Evolutionary conservation across 30 jellyfish, hydroid and myxozoan species (phyloP).

Genomic region (Rhopilema esculentum): DNA sequence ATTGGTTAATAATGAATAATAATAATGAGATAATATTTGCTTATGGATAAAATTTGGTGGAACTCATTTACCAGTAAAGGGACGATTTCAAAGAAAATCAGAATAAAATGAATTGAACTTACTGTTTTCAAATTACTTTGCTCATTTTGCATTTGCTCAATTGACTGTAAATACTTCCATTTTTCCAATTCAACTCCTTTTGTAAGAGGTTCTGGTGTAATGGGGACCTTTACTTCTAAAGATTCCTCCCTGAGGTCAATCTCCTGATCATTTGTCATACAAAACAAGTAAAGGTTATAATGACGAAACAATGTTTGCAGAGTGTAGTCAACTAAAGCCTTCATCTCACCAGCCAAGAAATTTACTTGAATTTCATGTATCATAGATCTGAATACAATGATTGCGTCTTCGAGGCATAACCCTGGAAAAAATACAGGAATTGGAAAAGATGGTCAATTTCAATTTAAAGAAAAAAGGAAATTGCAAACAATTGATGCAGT

Average conservation of each 20-base stretch:
- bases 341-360: slow-evolving; percentile 8
- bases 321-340: slow-evolving; percentile 36
- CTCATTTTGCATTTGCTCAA: slow-evolving; percentile 43
- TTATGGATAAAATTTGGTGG: too few relatives aligned
- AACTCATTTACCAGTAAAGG: too few relatives aligned
- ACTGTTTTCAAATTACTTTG: slow-evolving; percentile 11
- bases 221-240: slow-evolving; percentile 28
- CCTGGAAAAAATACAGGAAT: background rate
- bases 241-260: slow-evolving; percentile 27
- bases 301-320: slow-evolving; percentile 33
- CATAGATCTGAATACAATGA: background rate
- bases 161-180: slow-evolving; percentile 53
- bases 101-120: background rate
- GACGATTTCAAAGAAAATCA: too few relatives aligned
- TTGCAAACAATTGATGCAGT: too few relatives aligned
- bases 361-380: background rate
- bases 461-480: too few relatives aligned
- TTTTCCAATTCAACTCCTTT: slow-evolving; percentile 47
- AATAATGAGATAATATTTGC: too few relatives aligned
- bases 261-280: slow-evolving; percentile 63
- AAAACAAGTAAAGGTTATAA: slow-evolving; percentile 38
- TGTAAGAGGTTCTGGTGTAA: slow-evolving; percentile 6
- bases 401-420: background rate
- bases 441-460: background rate
- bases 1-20: too few relatives aligned